Base-by-base conservation (phyloP, 2,113 vertebrate species). In the Mastomys coucha region DNA sequence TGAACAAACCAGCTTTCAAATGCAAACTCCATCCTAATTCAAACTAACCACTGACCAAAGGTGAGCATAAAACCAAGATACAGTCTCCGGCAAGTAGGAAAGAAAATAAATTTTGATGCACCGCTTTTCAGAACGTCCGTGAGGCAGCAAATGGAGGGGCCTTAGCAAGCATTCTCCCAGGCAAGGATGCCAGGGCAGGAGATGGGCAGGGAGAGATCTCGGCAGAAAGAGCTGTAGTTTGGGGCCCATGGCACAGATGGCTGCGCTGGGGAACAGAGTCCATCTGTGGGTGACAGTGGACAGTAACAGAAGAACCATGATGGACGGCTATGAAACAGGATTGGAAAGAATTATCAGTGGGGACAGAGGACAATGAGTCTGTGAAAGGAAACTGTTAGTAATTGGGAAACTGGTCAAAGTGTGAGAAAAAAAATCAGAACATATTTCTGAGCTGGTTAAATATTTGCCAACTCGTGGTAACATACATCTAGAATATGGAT, bases 1-100 rank as follows among this genome's bases (percentile, higher is more conserved):
- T 65, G 42, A 88, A 81, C 17, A 70, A 96, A 88, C 33, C 85
- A 63, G 13, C 51, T 70, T 95, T 87, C 63, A 65, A 80, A 39
- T 26, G n/a, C 33, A 70, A 84, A 84, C 88, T 78, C 85, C 49
- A 60, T 60, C 88, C 33, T 45, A 69, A 87, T 60, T 75, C 88
- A 53, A 86, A 88, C 51, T 94, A 42, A n/a, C 20, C 51, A 31
- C 36, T 49, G 28, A 65, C 63, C 77, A 77, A 89, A 45, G 42
- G 24, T 10, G 11, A 90, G 26, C 20, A 0, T 65, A 69, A 7
- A 70, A 73, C 45, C 85, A 56, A 89, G 73, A 36, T n/a, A 39
- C 33, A 36, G 69, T 78, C 67, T n/a, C 72, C 60, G 58, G 58
- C 7, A 56, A 3, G 6, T 39, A 31, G 88, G 7, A 69, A 36